Base-by-base conservation (phyloP, 2,888 invertebrate genomes). In the Folsomia candida region DNA sequence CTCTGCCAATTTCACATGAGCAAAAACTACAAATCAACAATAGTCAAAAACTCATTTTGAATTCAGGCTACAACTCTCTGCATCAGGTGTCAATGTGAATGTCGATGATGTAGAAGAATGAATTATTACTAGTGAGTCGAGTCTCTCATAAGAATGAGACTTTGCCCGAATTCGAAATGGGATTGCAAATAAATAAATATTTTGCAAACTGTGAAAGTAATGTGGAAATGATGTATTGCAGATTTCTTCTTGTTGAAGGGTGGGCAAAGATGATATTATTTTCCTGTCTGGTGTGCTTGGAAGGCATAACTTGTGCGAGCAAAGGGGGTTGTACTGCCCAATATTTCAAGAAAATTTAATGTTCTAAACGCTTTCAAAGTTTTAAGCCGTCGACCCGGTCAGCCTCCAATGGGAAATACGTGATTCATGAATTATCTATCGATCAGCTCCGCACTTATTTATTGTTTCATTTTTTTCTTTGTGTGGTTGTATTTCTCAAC, bases 361-460 rank as follows among this genome's bases (percentile, higher is more conserved):
- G n/a, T n/a, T n/a, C 14, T 37, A 37, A 37, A 37, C 14, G 37
- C 37, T 37, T 37, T 37, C 37, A 37, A 37, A 37, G 4, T 37
- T 37, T 37, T 37, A 37, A 37, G 6, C 37, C 37, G 14, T 14
- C 37, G 4, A 37, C 37, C 37, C 37, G 37, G 14, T 14, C 37
- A 14, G 37, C 37, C 4, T 37, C 37, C 37, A 37, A 65, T 65
- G 65, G 22, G 65, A 26, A 54, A 65, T 37, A 28, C 57, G 57
- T 65, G 65, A 65, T 54, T 54, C 54, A 65, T 65, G 51, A 24
- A 65, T 65, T 65, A 65, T 28, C 54, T 54, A 54, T 54, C 20
- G 54, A 54, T 54, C 54, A 54, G 54, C n/a, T 54, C 54, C n/a
- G 54, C 54, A 20, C n/a, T 54, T 54, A 54, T 54, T 54, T 54